phyloP scores from a whole-genome alignment of 2,797 vertebrate genomes.

The Discoglossus pictus region DNA sequence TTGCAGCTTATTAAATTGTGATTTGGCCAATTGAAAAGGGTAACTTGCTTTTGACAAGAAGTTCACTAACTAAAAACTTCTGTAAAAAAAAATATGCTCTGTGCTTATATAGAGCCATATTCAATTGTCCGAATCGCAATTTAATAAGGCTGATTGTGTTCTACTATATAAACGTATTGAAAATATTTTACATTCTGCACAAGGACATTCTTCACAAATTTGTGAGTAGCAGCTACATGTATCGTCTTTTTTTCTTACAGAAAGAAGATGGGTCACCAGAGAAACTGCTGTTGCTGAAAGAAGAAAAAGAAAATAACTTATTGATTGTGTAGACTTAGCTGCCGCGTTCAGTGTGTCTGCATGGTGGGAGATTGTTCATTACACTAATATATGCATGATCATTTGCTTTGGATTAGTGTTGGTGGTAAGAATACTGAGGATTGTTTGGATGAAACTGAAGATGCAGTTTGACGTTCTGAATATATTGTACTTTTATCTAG shows the following conservation, averaged over 20 bases:
- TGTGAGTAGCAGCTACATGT: conserved; percentile 28
- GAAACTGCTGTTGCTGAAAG: conserved; percentile 51
- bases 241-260: conserved; percentile 45
- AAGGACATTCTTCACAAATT: no score
- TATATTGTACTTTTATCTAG: background rate
- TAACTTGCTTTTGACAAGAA: no score
- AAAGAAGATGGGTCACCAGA: conserved; percentile 51
- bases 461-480: background rate
- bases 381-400: conserved; percentile 41
- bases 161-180: no score
- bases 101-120: no score
- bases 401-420: background rate
- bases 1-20: no score
- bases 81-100: no score
- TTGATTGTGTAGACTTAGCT: conserved; percentile 48
- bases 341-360: conserved; percentile 37
- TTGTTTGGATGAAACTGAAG: background rate
- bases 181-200: no score
- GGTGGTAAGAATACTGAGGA: conserved; percentile 3
- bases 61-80: no score
- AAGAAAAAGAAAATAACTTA: conserved; percentile 52
- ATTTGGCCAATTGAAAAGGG: no score
- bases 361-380: conserved; percentile 38
- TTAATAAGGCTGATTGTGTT: no score
- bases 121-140: no score